Evolutionary conservation across 2,797 vertebrate genomes (phyloP), one percentile per base, ranked within the genome.

Genomic region (Acestrorhynchus altus): DNA sequence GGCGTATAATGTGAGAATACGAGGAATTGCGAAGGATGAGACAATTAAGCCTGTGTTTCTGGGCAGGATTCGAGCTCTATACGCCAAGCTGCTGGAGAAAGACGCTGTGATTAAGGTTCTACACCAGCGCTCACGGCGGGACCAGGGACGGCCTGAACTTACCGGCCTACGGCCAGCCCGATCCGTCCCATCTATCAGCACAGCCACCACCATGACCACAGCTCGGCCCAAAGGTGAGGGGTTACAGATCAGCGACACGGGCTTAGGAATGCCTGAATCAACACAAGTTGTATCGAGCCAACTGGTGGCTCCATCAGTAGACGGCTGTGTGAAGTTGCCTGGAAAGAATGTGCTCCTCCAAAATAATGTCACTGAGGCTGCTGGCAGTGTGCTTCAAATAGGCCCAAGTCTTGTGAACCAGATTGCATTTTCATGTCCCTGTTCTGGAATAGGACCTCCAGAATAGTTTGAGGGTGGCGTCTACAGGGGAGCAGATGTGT

Each of bases 41-140:
- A 46, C 12, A 46, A 42, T 51, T 67, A 20, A 56, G 24, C 35
- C 10, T 54, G 51, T 72, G 57, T 15, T 78, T 31, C 49, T 0
- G 42, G 84, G 44, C 65, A 99, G 97, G 87, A 95, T 99, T 49
- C 96, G 97, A 65, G 95, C 89, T 0, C 95, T 99, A 35, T 96
- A 99, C 0, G 95, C 96, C 57, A 96, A 98, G 86, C 97, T 99
- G 83, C 88, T 99, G 82, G 97, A 99, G 91, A 99, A 99, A 86
- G 97, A 99, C 0, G 97, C 96, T 0, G 92, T 98, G 84, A 98
- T 99, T 87, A 96, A 96, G 86, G 96, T 99, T 24, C 92, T 99
- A 56, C 96, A 98, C 84, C 97, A 98, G 83, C 95, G 96, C 60
- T 97, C 96, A 0, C 90, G 92, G 9, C 94, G 90, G 76, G 97